phyloP scores from a whole-genome alignment of 2,113 vertebrate species.

The Vulpes ferrilata region DNA sequence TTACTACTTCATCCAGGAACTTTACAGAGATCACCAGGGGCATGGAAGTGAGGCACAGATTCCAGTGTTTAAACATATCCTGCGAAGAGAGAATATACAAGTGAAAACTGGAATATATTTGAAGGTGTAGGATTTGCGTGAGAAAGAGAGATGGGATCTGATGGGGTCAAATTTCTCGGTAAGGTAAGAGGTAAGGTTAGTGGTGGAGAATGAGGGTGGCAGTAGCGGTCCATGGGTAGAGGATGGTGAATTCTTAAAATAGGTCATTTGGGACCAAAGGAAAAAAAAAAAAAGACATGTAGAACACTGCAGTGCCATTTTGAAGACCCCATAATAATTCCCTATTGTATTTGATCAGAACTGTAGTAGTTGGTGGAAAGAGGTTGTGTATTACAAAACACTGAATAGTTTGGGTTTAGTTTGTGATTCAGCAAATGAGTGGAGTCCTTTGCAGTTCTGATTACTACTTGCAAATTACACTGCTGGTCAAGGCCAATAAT shows the following conservation, averaged over 20 bases:
- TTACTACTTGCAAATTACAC: not conserved
- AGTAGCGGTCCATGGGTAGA: not conserved
- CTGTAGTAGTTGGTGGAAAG: not conserved
- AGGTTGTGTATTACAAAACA: not conserved
- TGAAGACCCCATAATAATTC: not conserved
- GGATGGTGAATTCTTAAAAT: not conserved
- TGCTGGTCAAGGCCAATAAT: not conserved
- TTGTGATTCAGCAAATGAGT: not conserved
- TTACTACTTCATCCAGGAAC: not conserved
- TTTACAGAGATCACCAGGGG: not conserved
- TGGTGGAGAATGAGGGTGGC: constrained; percentile 8
- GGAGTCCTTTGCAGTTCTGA: not conserved
- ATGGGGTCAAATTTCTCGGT: not conserved
- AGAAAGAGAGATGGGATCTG: not conserved
- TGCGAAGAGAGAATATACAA: not conserved
- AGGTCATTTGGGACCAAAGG: not conserved
- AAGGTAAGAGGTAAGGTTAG: constrained; percentile 15
- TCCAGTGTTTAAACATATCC: constrained; percentile 1
- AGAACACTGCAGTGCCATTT: not conserved
- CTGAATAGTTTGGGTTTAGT: not conserved
- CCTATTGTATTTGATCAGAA: not conserved
- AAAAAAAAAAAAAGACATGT: not conserved
- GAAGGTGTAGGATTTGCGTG: not conserved
- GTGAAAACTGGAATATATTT: constrained; percentile 55
- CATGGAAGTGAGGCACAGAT: not conserved